These are phyloP conservation scores for Ypsolopha scabrella DNA, from an alignment of 2,888 invertebrate species.

Conservation along the genomic window DNA sequence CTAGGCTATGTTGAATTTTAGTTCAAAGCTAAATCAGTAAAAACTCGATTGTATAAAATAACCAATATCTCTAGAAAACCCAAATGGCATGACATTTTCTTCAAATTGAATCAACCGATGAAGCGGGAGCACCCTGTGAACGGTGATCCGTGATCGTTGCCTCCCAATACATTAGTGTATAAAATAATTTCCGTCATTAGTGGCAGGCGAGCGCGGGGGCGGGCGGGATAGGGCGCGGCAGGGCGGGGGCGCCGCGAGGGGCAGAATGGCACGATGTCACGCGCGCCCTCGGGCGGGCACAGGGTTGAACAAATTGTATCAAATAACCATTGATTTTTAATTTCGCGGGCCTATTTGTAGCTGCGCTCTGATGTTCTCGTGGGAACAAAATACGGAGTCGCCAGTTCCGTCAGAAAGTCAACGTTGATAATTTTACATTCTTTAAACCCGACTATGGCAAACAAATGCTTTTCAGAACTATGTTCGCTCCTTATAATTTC, in stretches of 20 bases:
- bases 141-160: conserved; percentile 31
- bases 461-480: too few relatives aligned
- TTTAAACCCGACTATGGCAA: too few relatives aligned
- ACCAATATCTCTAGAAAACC: too few relatives aligned
- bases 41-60: too few relatives aligned
- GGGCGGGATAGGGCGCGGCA: conserved; percentile 12
- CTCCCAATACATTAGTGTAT: conserved; percentile 45
- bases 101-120: neutral
- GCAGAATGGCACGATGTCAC: conserved; percentile 49
- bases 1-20: too few relatives aligned
- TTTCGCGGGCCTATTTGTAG: neutral
- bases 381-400: too few relatives aligned
- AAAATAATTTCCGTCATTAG: conserved; percentile 36
- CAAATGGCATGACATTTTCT: neutral
- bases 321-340: neutral
- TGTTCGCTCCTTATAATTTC: too few relatives aligned
- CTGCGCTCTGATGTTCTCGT: too few relatives aligned
- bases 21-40: too few relatives aligned
- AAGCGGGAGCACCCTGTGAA: conserved; percentile 21
- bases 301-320: neutral
- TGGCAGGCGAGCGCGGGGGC: neutral
- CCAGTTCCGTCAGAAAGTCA: too few relatives aligned
- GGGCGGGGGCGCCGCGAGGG: conserved; percentile 21
- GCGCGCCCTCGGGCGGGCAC: conserved; percentile 17
- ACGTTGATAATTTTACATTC: too few relatives aligned